Percentiles rank a stretch among this genome's conserved stretches.
Evolutionary conservation across 2,797 vertebrate genomes (phyloP).

Genomic region (Protosalanx chinensis): DNA sequence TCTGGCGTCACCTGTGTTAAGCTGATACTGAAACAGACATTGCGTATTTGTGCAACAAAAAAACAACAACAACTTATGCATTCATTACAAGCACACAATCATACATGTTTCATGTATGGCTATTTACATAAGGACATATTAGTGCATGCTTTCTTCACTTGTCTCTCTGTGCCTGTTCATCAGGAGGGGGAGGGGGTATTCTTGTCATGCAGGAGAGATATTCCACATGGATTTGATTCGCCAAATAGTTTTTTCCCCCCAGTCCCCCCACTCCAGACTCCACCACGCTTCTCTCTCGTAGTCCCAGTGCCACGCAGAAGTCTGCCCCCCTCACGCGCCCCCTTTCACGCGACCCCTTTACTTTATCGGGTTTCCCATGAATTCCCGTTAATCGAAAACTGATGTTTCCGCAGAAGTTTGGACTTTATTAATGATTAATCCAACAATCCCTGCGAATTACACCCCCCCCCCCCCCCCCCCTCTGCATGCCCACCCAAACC

Average conservation of each 20-base stretch:
- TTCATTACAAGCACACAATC: no score
- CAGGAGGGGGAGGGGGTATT: no score
- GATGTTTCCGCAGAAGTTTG: neutral
- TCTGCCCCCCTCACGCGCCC: neutral
- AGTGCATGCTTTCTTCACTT: no score
- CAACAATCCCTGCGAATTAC: neutral
- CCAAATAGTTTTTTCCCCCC: neutral
- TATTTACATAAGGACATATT: no score
- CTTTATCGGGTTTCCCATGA: no score
- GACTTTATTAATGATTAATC: neutral
- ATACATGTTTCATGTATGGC: no score
- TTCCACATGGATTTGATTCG: neutral
- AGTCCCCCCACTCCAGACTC: neutral
- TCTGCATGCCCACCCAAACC: neutral
- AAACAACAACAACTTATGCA: no score
- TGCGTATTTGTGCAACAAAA: no score
- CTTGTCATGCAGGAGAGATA: neutral
- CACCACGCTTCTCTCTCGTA: neutral
- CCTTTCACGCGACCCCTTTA: no score
- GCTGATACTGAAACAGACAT: no score
- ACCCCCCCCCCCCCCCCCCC: neutral
- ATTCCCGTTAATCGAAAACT: neutral
- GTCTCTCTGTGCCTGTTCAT: no score
- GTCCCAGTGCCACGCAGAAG: neutral
- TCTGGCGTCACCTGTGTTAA: no score